Base-by-base conservation (phyloP, 2,113 vertebrate species). In the Catharus minimus region DNA sequence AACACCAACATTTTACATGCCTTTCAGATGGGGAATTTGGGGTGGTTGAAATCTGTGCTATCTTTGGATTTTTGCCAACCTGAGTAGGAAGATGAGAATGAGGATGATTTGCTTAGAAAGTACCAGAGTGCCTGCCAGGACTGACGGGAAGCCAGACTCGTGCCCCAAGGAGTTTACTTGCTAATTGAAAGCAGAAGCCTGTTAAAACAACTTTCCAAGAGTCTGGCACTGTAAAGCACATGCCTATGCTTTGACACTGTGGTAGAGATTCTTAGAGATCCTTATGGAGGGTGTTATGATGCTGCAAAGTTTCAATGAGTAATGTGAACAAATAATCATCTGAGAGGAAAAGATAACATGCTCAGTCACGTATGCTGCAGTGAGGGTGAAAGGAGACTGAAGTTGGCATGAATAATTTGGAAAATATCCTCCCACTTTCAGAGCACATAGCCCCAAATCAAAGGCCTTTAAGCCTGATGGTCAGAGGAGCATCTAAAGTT, bases 101-200 rank as follows among this genome's bases (percentile, higher is more conserved):
- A 89, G 23, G 52, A 49, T 39, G 44, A 57, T 86, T 88, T 95
- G 86, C 88, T 90, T 90, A 92, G 80, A 92, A 92, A 94, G 80
- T 81, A 91, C 82, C 75, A 83, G 69, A 50, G 32, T 66, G 83
- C 46, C 92, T 90, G 69, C 65, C 67, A 86, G 88, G 53, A 57
- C 80, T 88, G 64, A 94, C 1, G 41, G 92, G 68, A 94, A 94
- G 69, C 79, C 76, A 95, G 68, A 58, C 85, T 89, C 20, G 18
- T 92, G 85, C 80, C 92, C 86, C 43, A 64, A 88, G 82, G 82
- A 93, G 75, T 62, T 95, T 80, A 86, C 75, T 68, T 4, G 27
- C 90, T 86, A 89, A 94, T 89, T 82, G 90, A 94, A 94, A 91
- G 76, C 90, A 94, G 85, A 76, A 95, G 52, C 72, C 44, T 92